Evolutionary conservation across 2,888 invertebrate species (phyloP), one percentile per base, ranked within the genome.

Genomic region (Spisula subtruncata): DNA sequence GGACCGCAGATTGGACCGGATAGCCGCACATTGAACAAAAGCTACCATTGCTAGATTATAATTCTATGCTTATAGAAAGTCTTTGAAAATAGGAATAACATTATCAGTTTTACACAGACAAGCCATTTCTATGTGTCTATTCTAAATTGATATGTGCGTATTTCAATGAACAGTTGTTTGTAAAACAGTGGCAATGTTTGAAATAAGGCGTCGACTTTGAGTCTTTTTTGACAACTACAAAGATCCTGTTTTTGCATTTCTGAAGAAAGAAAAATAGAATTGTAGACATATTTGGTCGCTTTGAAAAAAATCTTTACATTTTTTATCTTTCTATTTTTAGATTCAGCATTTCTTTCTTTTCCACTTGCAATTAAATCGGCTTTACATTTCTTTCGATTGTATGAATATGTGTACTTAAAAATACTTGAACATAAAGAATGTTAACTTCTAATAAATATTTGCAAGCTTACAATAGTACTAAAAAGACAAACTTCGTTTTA

Each of bases 51-150:
- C 84, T 79, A 71, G 89, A 90, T 92, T 86, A 90, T 89, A 81
- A 75, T 89, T 89, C 84, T 90, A 89, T 88, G 86, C 81, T 87
- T 88, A 91, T 90, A 87, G 90, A 92, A 92, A 87, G 56, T 81
- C 66, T 87, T 90, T 92, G 89, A 92, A 92, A 89, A 81, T 87
- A 56, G 87, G 92, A 90, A 89, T 92, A 89, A 91, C 89, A 92
- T 92, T 91, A 92, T 92, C 92, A 89, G 87, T 89, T 85, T 83
- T 85, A 90, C 90, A 92, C 90, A 91, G 90, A 92, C 86, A 83
- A 29, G 46, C 86, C 48, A 86, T 85, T 91, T 91, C 85, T 85
- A 91, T 87, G 41, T 75, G 85, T 87, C 89, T 85, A 82, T 91
- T 85, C 80, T 83, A 48, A 25, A 87, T 87, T 87, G 91, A 91